Evolutionary conservation across 2,888 invertebrate genomes (phyloP), one percentile per base, ranked within the genome.

Genomic region (Cephus spinipes): DNA sequence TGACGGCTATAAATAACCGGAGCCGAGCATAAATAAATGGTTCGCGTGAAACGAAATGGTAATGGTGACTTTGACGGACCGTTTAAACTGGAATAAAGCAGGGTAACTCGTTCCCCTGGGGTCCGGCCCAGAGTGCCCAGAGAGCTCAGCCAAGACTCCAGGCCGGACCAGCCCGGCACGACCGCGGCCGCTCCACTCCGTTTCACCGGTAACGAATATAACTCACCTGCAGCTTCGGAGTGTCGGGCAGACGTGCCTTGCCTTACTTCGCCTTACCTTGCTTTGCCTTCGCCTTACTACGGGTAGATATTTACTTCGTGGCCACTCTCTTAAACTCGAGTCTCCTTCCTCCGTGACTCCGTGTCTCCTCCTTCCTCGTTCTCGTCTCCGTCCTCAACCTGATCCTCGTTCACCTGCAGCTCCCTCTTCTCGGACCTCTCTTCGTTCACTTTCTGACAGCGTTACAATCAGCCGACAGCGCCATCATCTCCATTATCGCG

Each of bases 11-110:
- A 90, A 90, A 90, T 90, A 90, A 90, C 86, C 85, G 82, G 84
- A 85, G 87, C 85, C 85, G 85, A 83, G 88, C 87, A 88, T 87
- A 90, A 90, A 90, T 90, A 90, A 90, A 90, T 90, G 89, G 88
- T 88, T 90, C 89, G 90, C 89, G 89, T 88, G 89, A 87, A 89
- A 86, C 87, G 85, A 89, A 89, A 90, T 90, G 90, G 90, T 90
- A 90, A 90, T 90, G 89, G 87, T 89, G 90, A 90, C 90, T 90
- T 90, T 90, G 90, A 90, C 89, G 89, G 89, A 90, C 90, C 90
- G 90, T 90, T 89, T 89, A 90, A 89, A 89, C 89, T 89, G 89
- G 89, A 90, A 90, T 90, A 89, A 89, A 88, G 87, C 87, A 82
- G 84, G 86, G 87, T 83, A 85, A 83, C 85, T 82, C 83, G 84